Evolutionary conservation across 2,888 invertebrate species (phyloP).

Genomic region (Aplocera efformata): DNA sequence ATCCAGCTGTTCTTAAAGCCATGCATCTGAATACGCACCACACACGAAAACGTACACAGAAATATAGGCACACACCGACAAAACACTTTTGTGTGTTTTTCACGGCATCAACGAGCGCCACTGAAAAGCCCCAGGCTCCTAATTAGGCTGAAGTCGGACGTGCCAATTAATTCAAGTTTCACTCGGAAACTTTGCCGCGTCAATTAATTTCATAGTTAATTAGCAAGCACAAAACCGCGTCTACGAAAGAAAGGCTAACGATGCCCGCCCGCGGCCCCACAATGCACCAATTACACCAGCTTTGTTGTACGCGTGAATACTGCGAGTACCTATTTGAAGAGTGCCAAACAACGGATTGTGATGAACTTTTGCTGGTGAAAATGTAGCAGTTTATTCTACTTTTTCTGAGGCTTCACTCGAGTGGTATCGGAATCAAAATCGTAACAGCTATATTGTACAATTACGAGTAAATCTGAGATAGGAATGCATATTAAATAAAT

Average conservation of each 20-base stretch:
- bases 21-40: constrained; percentile 12
- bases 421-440: no score
- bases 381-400: no score
- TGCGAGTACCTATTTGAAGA: constrained; percentile 1
- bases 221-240: constrained; percentile 77
- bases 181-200: constrained; percentile 79
- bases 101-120: constrained; percentile 72
- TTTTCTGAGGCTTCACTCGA: no score
- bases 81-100: constrained; percentile 77
- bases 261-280: constrained; percentile 59
- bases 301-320: constrained; percentile 52
- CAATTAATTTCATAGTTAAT: constrained; percentile 81
- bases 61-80: no score
- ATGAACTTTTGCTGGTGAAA: background rate
- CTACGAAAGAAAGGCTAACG: constrained; percentile 76
- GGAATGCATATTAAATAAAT: no score
- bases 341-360: background rate
- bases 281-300: constrained; percentile 74
- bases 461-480: no score
- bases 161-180: constrained; percentile 81
- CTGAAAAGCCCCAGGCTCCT: constrained; percentile 79
- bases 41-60: constrained; percentile 35
- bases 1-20: no score
- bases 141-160: constrained; percentile 80
- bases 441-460: no score